A percentile compares a stretch with the other conserved stretches of the same genome.
phyloP scores from a whole-genome alignment of 92 coral and sea anemone genomes.

The Heteractis magnifica region DNA sequence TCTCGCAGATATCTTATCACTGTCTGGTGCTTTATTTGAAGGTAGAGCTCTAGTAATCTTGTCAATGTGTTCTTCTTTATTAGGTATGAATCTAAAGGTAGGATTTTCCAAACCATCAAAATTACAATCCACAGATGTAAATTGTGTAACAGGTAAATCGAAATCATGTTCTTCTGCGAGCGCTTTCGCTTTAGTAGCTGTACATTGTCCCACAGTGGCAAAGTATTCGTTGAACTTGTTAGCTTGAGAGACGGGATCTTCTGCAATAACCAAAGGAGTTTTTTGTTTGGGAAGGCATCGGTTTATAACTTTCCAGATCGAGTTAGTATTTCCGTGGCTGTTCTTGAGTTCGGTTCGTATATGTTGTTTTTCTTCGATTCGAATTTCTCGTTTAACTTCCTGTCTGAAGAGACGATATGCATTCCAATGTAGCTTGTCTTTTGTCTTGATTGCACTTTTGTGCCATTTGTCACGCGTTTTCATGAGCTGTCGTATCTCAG shows the following conservation, averaged over 20 bases:
- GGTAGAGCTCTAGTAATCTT: background rate
- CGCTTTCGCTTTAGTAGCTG: conserved; percentile 29
- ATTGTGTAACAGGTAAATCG: background rate
- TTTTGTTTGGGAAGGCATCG: conserved; percentile 44
- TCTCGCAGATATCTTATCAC: background rate
- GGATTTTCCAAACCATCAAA: background rate
- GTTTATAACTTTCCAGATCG: conserved; percentile 46
- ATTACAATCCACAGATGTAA: background rate
- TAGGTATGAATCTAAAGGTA: background rate
- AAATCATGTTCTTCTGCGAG: conserved; percentile 19
- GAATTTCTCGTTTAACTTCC: conserved; percentile 19
- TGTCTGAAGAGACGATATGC: conserved; percentile 27
- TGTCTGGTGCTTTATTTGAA: background rate
- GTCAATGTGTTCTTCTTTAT: background rate
- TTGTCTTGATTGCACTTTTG: conserved; percentile 31
- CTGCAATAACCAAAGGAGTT: background rate
- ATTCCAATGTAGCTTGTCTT: conserved; percentile 40
- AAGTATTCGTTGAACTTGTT: conserved; percentile 37
- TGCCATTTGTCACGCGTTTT: conserved; percentile 36
- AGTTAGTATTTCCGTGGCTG: conserved; percentile 37
- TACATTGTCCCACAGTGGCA: conserved; percentile 22
- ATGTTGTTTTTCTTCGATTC: conserved; percentile 43
- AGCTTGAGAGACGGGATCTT: conserved; percentile 29
- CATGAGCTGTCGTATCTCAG: conserved; percentile 37
- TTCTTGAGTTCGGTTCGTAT: conserved; percentile 13